Percentiles rank a stretch among this genome's conserved stretches.
These are phyloP conservation scores for Cetoscarus ocellatus DNA, from an alignment of 2,797 vertebrate genomes.

Conservation along the genomic window DNA sequence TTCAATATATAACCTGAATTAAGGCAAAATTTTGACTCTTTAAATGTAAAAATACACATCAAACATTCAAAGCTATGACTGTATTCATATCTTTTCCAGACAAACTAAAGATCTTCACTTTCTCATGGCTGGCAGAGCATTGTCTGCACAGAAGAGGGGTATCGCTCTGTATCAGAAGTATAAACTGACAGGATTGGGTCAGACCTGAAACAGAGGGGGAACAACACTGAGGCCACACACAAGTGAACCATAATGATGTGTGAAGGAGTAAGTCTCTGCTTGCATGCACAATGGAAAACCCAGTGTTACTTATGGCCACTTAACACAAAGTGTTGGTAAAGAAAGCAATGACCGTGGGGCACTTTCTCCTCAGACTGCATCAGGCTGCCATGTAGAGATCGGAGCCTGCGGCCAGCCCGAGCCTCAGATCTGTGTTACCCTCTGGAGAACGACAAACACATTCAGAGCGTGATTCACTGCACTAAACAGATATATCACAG, in stretches of 20 bases:
- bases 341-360: slow-evolving; percentile 43
- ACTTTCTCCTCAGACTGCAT: slow-evolving; percentile 43
- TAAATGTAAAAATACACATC: too few relatives aligned
- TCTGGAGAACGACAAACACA: slow-evolving; percentile 56
- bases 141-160: slow-evolving; percentile 32
- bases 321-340: slow-evolving; percentile 67
- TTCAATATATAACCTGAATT: too few relatives aligned
- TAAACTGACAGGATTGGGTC: slow-evolving; percentile 53
- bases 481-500: slow-evolving; percentile 51
- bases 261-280: slow-evolving; percentile 41
- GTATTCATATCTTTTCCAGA: neutral
- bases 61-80: too few relatives aligned
- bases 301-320: slow-evolving; percentile 65
- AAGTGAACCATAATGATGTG: slow-evolving; percentile 40
- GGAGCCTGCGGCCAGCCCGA: slow-evolving; percentile 50
- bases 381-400: slow-evolving; percentile 45
- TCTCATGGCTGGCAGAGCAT: slow-evolving; percentile 13
- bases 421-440: slow-evolving; percentile 27
- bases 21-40: too few relatives aligned
- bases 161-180: slow-evolving; percentile 34
- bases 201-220: slow-evolving; percentile 54
- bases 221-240: slow-evolving; percentile 21
- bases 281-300: slow-evolving; percentile 43
- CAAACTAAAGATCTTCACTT: slow-evolving; percentile 14
- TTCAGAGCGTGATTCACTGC: slow-evolving; percentile 52